Base-by-base conservation (phyloP, 2,888 invertebrate species). In the Synanthedon tipuliformis region DNA sequence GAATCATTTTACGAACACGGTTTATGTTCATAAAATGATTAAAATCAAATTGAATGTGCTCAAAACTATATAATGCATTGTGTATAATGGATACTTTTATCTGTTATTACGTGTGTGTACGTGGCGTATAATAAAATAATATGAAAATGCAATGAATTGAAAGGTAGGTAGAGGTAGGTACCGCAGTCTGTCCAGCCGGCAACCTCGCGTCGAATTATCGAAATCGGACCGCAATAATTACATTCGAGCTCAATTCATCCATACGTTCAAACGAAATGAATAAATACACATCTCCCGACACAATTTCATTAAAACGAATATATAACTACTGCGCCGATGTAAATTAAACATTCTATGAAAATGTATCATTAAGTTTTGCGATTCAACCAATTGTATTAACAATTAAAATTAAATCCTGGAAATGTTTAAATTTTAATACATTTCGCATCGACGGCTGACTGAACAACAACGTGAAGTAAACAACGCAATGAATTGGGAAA, bases 211-310 rank as follows among this genome's bases (percentile, higher is more conserved):
- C 75, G 75, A 78, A 84, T 84, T 84, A 85, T 85, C 84, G 82
- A 76, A 83, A 83, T 78, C 83, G 78, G 73, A 80, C 84, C 81
- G 76, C 84, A 81, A 76, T 84, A 84, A 86, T 86, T 85, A 86
- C 85, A 85, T 81, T 79, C 78, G 76, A 73, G 71, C 73, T 72
- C 73, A 66, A 73, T 76, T 72, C 72, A 73, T 81, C 78, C 78
- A 73, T 78, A 78, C 75, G 78, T 80, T 71, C 77, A 68, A 72
- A 71, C 48, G 40, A 16, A 53, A 50, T 70, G 71, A 69, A 73
- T 72, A 77, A 77, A 81, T 81, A 81, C 73, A 73, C 65, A 68
- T 62, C 66, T 61, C 63, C 63, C 64, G 74, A 80, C 79, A 78
- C 75, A 75, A 69, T 75, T 73, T 71, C 77, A 77, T 75, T 74